A percentile compares a stretch with the other conserved stretches of the same genome.
Conservation (phyloP, 2,797 vertebrate genomes). For the Microchirus variegatus region DNA sequence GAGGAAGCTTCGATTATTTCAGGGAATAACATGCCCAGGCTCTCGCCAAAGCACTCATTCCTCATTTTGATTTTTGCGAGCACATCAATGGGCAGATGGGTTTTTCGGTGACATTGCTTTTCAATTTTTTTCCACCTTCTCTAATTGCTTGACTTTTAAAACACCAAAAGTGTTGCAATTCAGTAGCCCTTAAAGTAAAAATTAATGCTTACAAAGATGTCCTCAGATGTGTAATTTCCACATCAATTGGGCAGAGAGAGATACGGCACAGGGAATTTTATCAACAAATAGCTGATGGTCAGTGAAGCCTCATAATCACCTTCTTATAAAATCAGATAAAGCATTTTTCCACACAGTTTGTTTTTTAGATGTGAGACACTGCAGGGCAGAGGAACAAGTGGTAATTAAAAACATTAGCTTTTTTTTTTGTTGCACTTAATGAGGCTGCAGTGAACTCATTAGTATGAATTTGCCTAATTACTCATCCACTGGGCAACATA, state of each 20-base stretch:
- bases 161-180: constrained; percentile 7
- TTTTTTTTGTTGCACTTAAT: neutral
- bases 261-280: neutral
- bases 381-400: no score
- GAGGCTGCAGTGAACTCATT: neutral
- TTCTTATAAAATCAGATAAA: no score
- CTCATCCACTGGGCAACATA: neutral
- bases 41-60: constrained; percentile 14
- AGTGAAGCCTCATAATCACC: no score
- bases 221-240: constrained; percentile 1
- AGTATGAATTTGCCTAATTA: neutral
- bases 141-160: constrained; percentile 20
- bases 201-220: neutral
- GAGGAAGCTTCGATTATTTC: neutral
- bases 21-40: constrained; percentile 1
- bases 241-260: neutral
- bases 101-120: constrained; percentile 25
- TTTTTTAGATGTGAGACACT: no score
- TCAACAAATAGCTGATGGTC: no score
- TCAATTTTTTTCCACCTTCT: constrained; percentile 1
- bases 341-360: no score
- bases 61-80: constrained; percentile 15
- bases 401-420: no score
- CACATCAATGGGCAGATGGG: constrained; percentile 27
- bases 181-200: constrained; percentile 1